Conservation (phyloP, 1,140 invertebrate species). For the Heliconius nattereri region DNA sequence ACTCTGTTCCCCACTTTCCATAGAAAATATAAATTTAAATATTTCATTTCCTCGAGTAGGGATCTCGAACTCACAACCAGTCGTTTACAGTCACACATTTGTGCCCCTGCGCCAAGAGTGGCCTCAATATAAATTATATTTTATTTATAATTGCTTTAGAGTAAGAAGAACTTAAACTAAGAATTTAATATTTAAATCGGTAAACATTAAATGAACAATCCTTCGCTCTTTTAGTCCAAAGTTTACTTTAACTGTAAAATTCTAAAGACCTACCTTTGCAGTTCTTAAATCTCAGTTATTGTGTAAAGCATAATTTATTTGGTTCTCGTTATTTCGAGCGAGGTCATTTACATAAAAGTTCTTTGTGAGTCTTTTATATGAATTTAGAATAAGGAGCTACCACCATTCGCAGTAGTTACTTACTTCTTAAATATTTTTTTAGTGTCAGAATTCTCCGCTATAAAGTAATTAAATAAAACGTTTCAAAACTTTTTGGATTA, state of each 20-base stretch:
- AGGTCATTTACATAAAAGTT: constrained; percentile 38
- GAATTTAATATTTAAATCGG: not conserved
- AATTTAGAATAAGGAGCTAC: constrained; percentile 34
- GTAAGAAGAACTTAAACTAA: not conserved
- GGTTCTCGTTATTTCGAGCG: constrained; percentile 34
- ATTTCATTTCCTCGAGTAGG: too few relatives aligned
- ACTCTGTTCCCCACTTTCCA: too few relatives aligned
- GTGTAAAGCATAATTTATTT: constrained; percentile 23
- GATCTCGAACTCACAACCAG: too few relatives aligned
- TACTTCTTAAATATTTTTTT: constrained; percentile 33
- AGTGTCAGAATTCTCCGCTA: constrained; percentile 33
- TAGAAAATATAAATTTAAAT: too few relatives aligned
- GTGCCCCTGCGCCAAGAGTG: not conserved
- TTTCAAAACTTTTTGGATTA: constrained; percentile 16
- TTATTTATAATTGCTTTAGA: too few relatives aligned
- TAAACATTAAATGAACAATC: not conserved
- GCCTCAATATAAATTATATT: too few relatives aligned
- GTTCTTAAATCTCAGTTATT: constrained; percentile 28
- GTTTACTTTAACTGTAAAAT: not conserved
- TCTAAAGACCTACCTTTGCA: constrained; percentile 15
- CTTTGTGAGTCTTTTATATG: constrained; percentile 33
- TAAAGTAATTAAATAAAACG: constrained; percentile 44
- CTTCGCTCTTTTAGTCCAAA: not conserved
- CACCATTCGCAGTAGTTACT: constrained; percentile 35
- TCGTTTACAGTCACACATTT: too few relatives aligned